Conservation (phyloP, 2,888 invertebrate genomes). For the Notocelia uddmanniana region DNA sequence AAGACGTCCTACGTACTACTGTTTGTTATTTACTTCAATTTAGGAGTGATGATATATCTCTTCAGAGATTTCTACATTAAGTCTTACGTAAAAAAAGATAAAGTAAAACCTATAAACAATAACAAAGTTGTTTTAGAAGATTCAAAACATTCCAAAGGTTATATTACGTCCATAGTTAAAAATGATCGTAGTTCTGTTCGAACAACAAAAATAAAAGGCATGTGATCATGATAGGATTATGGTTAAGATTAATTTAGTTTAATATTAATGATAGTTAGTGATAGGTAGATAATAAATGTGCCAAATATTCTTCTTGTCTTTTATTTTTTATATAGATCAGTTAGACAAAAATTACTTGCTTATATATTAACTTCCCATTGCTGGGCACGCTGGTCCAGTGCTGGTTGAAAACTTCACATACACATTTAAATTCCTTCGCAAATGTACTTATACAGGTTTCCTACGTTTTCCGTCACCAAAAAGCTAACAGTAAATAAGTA, state of each 20-base stretch:
- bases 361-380: too few relatives aligned
- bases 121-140: background rate
- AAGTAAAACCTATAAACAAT: background rate
- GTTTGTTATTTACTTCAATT: background rate
- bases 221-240: background rate
- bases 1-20: slow-evolving; percentile 20
- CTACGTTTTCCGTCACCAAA: too few relatives aligned
- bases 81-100: slow-evolving; percentile 12
- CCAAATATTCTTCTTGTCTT: background rate
- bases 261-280: background rate
- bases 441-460: too few relatives aligned
- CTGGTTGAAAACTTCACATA: too few relatives aligned
- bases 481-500: too few relatives aligned
- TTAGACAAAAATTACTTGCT: too few relatives aligned
- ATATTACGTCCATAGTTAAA: background rate
- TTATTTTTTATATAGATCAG: background rate
- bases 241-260: background rate
- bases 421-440: too few relatives aligned
- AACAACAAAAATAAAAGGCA: slow-evolving; percentile 17
- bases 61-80: slow-evolving; percentile 32
- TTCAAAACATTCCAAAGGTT: background rate
- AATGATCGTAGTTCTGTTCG: background rate
- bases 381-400: too few relatives aligned
- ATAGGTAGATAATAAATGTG: background rate
- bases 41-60: slow-evolving; percentile 25